Evolutionary conservation across 2,888 invertebrate species (phyloP), one percentile per base, ranked within the genome.

Genomic region (Chymomyza caudatula): DNA sequence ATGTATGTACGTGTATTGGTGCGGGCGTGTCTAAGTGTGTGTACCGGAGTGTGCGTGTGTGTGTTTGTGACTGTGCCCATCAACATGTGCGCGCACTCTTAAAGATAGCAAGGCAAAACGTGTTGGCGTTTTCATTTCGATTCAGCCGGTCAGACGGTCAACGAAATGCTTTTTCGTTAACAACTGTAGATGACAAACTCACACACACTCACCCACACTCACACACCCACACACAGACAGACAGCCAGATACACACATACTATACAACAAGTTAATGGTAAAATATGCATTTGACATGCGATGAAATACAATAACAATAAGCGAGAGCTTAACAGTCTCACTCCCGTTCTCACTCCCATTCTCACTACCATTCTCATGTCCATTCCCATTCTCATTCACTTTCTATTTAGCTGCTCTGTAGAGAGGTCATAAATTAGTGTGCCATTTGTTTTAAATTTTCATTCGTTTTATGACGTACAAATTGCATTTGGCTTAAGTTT

Each of bases 211-310:
- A 17, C 17, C 8, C 25, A 53, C 52, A 15, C 55, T 4, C 2
- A 5, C 17, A 55, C 37, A 63, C 22, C 58, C 56, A 25, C 15
- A 15, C 25, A 6, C 22, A 51, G 29, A 17, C 43, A 20, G 23
- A 37, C 22, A 19, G 11, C 29, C 37, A 69, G 60, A 55, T 22
- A 63, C 65, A 59, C 58, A 57, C 62, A 69, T 60, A 68, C 49
- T 13, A 37, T 4, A 37, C 43, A 13, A 55, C 55, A 37, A 55
- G 68, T 72, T 62, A 63, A 65, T 69, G 67, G 54, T 71, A 58
- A 71, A 69, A 79, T 76, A 82, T 82, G 82, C 78, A 85, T 78
- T 82, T 78, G 82, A 82, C 82, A 80, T 72, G 85, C 80, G 65
- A 77, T 66, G 63, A 62, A 73, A 55, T 58, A 74, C 66, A 64